Base-by-base conservation (phyloP, 2,113 vertebrate genomes). In the Tachycineta bicolor region DNA sequence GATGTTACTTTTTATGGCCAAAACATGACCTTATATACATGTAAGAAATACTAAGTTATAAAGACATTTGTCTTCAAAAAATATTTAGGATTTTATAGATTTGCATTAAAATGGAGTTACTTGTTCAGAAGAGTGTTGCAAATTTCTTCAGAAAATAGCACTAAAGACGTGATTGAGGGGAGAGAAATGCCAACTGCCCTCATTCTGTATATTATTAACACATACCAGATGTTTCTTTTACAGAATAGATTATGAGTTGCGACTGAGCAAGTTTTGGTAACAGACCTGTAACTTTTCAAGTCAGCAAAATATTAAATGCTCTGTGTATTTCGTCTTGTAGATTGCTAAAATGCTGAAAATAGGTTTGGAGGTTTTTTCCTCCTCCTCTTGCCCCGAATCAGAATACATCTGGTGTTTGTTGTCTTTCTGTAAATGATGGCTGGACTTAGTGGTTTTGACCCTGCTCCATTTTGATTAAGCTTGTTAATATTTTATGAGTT, bases 401-500 rank as follows among this genome's bases (percentile, higher is more conserved):
- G 76, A 95, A 83, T 92, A 81, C 64, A 93, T 94, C 93, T 96
- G 94, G 85, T 93, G 44, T 91, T 76, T 83, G 84, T 78, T 96
- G 90, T 46, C 76, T 93, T 86, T 94, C 64, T 81, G 56, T 63
- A 92, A 63, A 53, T 58, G 76, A 87, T 71, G 88, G 28, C 69
- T 49, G 83, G 83, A 84, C 76, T 68, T 83, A 70, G 79, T 90
- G 85, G 71, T 91, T 96, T 92, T 96, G 86, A 94, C 94, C 49
- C 56, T 58, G 37, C 89, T 96, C 92, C 93, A 86, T 64, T 97
- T 91, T 94, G 92, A 96, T 96, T 93, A 93, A 90, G 88, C 90
- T 90, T 94, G 90, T 96, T 96, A 96, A 83, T 93, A 81, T 90
- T 95, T 96, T 96, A 95, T 95, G 83, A 12, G 26, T 96, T 96